A percentile compares a stretch with the other conserved stretches of the same genome.
These are phyloP conservation scores for Malaclemys terrapin DNA, from an alignment of 2,113 vertebrate species.

Conservation along the genomic window DNA sequence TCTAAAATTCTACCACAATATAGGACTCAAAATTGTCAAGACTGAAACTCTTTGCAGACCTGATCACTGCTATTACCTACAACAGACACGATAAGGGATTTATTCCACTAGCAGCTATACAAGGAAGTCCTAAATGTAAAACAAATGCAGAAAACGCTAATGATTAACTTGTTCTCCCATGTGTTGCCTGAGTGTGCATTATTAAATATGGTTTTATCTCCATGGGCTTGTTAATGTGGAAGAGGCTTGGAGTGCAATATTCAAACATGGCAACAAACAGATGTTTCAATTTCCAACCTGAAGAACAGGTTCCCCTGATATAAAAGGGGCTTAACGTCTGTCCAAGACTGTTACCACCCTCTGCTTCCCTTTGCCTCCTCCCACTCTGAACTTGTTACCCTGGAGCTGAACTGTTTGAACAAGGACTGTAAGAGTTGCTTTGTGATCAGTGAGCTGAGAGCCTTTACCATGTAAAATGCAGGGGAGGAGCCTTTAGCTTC, in stretches of 20 bases:
- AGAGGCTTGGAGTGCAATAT: constrained; percentile 10
- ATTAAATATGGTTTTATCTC: constrained; percentile 21
- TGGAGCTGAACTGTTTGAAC: constrained; percentile 75
- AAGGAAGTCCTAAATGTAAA: constrained; percentile 59
- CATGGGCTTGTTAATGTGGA: neutral
- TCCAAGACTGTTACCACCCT: constrained; percentile 37
- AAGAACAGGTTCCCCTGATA: constrained; percentile 76
- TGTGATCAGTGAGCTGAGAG: constrained; percentile 33
- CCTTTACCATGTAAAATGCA: neutral
- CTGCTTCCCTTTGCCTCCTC: constrained; percentile 58
- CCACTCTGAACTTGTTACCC: constrained; percentile 78
- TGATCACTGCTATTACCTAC: neutral
- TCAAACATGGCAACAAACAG: constrained; percentile 10
- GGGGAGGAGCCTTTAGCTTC: constrained; percentile 34
- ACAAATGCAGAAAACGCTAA: neutral
- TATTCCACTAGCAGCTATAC: neutral
- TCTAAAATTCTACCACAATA: neutral
- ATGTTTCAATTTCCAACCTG: constrained; percentile 68
- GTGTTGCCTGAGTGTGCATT: constrained; percentile 22
- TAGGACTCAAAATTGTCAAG: neutral
- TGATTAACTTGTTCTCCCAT: constrained; percentile 68
- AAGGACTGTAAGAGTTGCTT: constrained; percentile 44
- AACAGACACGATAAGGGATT: neutral
- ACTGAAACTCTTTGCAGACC: neutral
- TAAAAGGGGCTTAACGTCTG: neutral